Conservation (phyloP, 2,888 invertebrate species). For the Mythimna pallens region DNA sequence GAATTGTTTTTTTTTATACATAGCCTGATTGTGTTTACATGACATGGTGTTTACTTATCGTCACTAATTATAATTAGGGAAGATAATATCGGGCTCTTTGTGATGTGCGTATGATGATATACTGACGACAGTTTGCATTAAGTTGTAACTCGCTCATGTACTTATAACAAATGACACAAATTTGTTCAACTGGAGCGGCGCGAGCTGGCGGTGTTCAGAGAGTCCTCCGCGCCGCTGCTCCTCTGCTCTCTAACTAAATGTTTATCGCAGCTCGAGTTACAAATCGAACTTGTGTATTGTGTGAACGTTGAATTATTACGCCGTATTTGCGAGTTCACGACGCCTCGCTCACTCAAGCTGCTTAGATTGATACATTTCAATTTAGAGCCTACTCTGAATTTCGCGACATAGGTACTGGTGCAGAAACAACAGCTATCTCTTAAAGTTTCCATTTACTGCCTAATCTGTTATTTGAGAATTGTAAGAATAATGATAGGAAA, state of each 20-base stretch:
- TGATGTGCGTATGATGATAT: conserved; percentile 14
- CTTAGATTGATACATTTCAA: conserved; percentile 64
- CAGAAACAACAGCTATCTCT: conserved; percentile 22
- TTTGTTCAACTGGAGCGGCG: conserved; percentile 80
- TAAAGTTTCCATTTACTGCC: conserved; percentile 7
- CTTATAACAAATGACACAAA: conserved; percentile 81
- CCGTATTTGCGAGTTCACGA: conserved; percentile 67
- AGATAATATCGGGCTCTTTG: conserved; percentile 7
- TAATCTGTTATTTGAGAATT: conserved; percentile 16
- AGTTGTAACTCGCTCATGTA: conserved; percentile 73
- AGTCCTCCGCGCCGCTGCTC: conserved; percentile 61
- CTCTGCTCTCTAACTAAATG: conserved; percentile 70
- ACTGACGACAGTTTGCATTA: conserved; percentile 65
- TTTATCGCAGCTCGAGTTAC: conserved; percentile 77
- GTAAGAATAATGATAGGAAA: conserved; percentile 3
- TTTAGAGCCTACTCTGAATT: conserved; percentile 59
- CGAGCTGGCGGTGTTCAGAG: conserved; percentile 69
- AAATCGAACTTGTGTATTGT: conserved; percentile 76
- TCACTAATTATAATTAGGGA: conserved; percentile 25
- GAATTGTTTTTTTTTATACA: conserved; percentile 41
- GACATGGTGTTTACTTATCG: conserved; percentile 30
- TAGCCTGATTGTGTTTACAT: conserved; percentile 41
- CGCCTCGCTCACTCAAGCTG: conserved; percentile 63
- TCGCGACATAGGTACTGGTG: conserved; percentile 26
- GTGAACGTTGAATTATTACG: conserved; percentile 72